A percentile compares a stretch with the other conserved stretches of the same genome.
Evolutionary conservation across 2,113 vertebrate species (phyloP).

Genomic region (Phoxinus phoxinus): DNA sequence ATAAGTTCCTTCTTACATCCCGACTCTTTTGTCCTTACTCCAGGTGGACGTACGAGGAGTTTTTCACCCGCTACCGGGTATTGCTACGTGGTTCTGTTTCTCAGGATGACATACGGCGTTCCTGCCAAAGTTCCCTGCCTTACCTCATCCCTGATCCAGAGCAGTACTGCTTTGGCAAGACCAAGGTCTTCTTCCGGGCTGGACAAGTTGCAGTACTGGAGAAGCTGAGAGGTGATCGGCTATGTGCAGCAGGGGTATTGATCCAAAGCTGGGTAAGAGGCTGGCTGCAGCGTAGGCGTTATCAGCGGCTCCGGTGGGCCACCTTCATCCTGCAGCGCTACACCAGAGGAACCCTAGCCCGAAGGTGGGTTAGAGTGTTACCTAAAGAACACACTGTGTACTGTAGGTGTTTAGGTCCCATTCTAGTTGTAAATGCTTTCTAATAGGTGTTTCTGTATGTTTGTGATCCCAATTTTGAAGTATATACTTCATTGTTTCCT

Average conservation of each 20-base stretch:
- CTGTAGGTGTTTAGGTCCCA: not conserved
- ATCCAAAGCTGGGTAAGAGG: constrained; percentile 77
- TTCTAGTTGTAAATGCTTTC: not conserved
- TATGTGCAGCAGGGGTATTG: constrained; percentile 69
- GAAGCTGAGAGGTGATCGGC: constrained; percentile 69
- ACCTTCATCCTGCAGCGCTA: constrained; percentile 72
- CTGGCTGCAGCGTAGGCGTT: constrained; percentile 71
- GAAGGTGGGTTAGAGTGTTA: constrained; percentile 65
- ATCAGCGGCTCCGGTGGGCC: constrained; percentile 52
- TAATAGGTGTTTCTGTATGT: not conserved
- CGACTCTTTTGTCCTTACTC: not conserved
- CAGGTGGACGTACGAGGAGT: constrained; percentile 79
- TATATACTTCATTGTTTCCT: not conserved
- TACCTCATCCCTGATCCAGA: constrained; percentile 72
- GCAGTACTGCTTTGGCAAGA: constrained; percentile 77
- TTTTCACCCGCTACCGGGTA: constrained; percentile 75
- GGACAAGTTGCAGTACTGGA: constrained; percentile 81
- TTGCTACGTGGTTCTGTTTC: constrained; percentile 63
- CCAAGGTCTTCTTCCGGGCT: constrained; percentile 74
- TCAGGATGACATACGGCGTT: constrained; percentile 53
- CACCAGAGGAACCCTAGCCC: constrained; percentile 72
- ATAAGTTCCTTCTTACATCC: not conserved
- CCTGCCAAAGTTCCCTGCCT: constrained; percentile 68
- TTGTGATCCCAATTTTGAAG: not conserved
- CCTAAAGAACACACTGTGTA: not conserved